Base-by-base conservation (phyloP, 2,888 invertebrate species). In the Phortica magna region DNA sequence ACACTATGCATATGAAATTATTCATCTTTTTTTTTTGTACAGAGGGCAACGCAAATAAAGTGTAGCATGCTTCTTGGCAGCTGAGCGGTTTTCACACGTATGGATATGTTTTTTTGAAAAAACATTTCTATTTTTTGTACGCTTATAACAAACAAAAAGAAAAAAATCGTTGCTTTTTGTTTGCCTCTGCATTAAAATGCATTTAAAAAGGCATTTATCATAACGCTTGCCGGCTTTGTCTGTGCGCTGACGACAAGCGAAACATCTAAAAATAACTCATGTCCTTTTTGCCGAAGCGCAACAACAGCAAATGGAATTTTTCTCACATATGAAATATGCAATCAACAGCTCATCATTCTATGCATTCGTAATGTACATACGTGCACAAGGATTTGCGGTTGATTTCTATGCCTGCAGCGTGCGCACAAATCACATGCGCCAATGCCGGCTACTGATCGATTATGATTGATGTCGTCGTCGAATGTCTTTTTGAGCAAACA, bases 171-270 rank as follows among this genome's bases (percentile, higher is more conserved):
- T 59, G 48, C 57, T n/a, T 64, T 42, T 65, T 55, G n/a, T 39
- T 7, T 22, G 22, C 55, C 53, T 31, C 55, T 71, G 76, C 86
- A 86, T 88, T 88, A 84, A 85, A 85, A 86, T 85, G 85, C 85
- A 88, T 85, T 85, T 86, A 86, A 85, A 85, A 85, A 81, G 87
- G 88, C 88, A 88, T 88, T 88, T 86, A 83, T 84, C 83, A 81
- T 84, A 76, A 22, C 14, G 4, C 1, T 61, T 22, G 4, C 10
- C 10, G 2, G 9, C n/a, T 59, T 59, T 3, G 55, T 12, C 55
- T 55, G 5, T 2, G 31, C 31, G 31, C 31, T 31, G 31, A 31
- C 3, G 31, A 31, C 31, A 3, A 31, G 31, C 31, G 3, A 2
- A 31, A 31, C 31, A 31, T 31, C 31, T 31, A 7, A 22, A 4